Conservation (phyloP, 2,113 vertebrate genomes). For the Ophthalmotilapia sp. region DNA sequence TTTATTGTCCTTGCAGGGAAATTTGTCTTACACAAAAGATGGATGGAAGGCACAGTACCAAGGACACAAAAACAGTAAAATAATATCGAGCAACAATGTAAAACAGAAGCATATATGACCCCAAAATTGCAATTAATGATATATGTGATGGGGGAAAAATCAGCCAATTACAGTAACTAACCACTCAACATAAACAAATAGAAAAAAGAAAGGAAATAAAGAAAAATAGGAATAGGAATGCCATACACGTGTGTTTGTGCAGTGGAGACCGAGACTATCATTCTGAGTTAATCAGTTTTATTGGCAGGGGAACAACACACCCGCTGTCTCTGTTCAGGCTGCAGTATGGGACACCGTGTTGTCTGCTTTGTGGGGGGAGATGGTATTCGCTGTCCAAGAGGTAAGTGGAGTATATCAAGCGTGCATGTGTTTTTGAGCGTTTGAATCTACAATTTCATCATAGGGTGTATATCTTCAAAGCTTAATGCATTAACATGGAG, state of each 20-base stretch:
- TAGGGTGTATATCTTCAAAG: neutral
- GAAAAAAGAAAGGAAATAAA: neutral
- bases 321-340: neutral
- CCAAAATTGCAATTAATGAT: neutral
- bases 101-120: neutral
- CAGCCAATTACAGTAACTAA: neutral
- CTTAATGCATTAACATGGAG: neutral
- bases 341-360: neutral
- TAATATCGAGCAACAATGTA: neutral
- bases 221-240: neutral
- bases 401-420: neutral
- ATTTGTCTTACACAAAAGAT: neutral
- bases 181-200: neutral
- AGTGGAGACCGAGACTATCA: neutral
- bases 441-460: neutral
- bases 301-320: conserved; percentile 20
- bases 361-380: neutral
- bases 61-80: neutral
- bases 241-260: neutral
- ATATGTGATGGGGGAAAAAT: neutral
- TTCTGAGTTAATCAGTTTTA: conserved; percentile 46
- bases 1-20: conserved; percentile 10
- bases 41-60: neutral
- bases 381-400: neutral
- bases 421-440: neutral